Evolutionary conservation across 2,797 vertebrate genomes (phyloP), one percentile per base, ranked within the genome.

Genomic region (Propithecus deckenii): DNA sequence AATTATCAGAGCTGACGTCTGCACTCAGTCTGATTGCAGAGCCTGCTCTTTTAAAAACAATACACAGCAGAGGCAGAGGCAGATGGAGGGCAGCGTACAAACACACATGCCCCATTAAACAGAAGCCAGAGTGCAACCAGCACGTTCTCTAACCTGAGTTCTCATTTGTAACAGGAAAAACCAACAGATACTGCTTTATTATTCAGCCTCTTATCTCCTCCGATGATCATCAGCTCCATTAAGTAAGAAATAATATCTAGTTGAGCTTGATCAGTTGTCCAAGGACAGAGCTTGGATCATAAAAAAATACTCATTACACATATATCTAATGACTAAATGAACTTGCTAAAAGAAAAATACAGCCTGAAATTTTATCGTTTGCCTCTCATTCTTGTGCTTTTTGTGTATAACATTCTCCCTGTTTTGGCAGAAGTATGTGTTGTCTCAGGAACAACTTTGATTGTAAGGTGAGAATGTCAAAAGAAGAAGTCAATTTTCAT

Each of bases 391-490:
- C 30, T 88, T 85, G 25, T 32, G 57, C 3, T 79, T 86, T 84
- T 32, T 10, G 30, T 67, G 1, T 12, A 4, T 38, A 80, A 67
- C 5, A 76, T 48, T 67, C 9, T 15, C 17, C 23, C 38, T 18
- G 14, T 67, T 90, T 94, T 69, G n/a, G 38, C 17, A 85, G 87
- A 91, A 80, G 28, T 76, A 61, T 61, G 18, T 48, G 12, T 59
- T 92, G 30, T 91, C 46, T 84, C 69, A 94, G 43, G 52, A 96
- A 89, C 5, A 3, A 80, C 72, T 94, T 72, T 46, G 30, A 86
- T 46, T 94, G 30, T 57, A 83, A 97, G 46, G 41, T 32, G 17
- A 91, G 59, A 89, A 79, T 50, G 65, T 2, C 75, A 43, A 88
- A 35, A 88, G 6, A 79, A 93, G 32, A 57, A 76, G 71, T 91